These are phyloP conservation scores for Tricholaema leucomelas DNA, from an alignment of 2,113 vertebrate species.

Conservation along the genomic window DNA sequence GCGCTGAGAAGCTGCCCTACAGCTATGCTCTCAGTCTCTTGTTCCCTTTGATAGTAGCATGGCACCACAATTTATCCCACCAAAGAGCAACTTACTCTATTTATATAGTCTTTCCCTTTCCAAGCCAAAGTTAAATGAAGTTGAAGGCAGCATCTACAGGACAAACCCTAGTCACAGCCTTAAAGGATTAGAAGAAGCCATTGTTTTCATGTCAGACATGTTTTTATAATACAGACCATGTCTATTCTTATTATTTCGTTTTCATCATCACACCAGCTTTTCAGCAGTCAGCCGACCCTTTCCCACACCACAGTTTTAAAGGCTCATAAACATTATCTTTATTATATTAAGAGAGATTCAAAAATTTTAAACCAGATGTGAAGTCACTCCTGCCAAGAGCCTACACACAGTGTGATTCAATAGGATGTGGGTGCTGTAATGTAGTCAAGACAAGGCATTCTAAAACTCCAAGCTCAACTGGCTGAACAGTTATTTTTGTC, in stretches of 20 bases:
- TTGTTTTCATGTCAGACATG: constrained; percentile 27
- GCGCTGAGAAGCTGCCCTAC: background rate
- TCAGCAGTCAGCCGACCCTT: constrained; percentile 29
- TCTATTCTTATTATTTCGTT: constrained; percentile 32
- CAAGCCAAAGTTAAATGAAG: constrained; percentile 8
- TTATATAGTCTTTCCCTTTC: background rate
- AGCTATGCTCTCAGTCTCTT: background rate
- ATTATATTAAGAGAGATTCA: constrained; percentile 50
- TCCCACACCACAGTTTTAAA: constrained; percentile 53
- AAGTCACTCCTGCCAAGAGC: constrained; percentile 30
- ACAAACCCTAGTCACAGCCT: background rate
- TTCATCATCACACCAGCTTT: constrained; percentile 40
- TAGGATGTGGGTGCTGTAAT: constrained; percentile 53
- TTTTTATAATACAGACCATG: constrained; percentile 38
- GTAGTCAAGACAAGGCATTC: constrained; percentile 44
- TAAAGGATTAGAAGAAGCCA: constrained; percentile 11
- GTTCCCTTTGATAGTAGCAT: background rate
- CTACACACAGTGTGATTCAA: constrained; percentile 27
- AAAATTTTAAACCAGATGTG: constrained; percentile 52
- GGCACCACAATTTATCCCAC: constrained; percentile 8
- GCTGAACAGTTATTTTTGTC: constrained; percentile 16
- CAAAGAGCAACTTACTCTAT: background rate
- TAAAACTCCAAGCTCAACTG: constrained; percentile 33
- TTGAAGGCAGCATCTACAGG: background rate
- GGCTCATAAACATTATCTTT: constrained; percentile 59